Base-by-base conservation (phyloP, 2,113 vertebrate genomes). In the Spermophilus dauricus region DNA sequence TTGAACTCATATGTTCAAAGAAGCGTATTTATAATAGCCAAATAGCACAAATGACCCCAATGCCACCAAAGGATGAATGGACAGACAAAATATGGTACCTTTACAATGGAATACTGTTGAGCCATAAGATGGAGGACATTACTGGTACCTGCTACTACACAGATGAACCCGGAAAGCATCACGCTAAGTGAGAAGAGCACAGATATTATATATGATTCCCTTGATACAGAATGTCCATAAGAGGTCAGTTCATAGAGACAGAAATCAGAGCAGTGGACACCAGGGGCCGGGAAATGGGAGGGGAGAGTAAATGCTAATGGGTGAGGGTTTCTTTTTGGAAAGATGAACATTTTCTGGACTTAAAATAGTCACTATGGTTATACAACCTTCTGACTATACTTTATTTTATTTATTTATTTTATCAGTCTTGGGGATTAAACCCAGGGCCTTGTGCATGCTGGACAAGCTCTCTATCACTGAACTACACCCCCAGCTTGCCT, bases 291-390 rank as follows among this genome's bases (percentile, higher is more conserved):
- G 32, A 12, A 37, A 11, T 8, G 3, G 56, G 8, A 8, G 3
- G 0, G 1, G n/a, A 42, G 30, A 53, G 3, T 11, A 20, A 12
- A 9, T 3, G 4, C 30, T 2, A 17, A 13, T 14, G 6, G 2
- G 6, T 2, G 1, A 30, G 9, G 28, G 3, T 67, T 58, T 84
- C 92, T 39, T 56, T 48, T 12, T 5, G 14, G 48, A 58, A n/a
- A 24, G 69, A 51, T 26, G 28, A 82, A 39, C 53, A 5, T 34
- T 3, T 22, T 39, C 61, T n/a, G 45, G n/a, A 65, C 42, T 77
- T 86, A 58, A 87, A 73, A 32, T 28, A n/a, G 24, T 4, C 1
- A n/a, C 37, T 34, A 24, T 2, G 18, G 30, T 13, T n/a, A 11
- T 4, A 26, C 37, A 2, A 48, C 9, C 56, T 58, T 22, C 30